phyloP scores from a whole-genome alignment of 2,888 invertebrate genomes.

The Phymatocera aterrima region DNA sequence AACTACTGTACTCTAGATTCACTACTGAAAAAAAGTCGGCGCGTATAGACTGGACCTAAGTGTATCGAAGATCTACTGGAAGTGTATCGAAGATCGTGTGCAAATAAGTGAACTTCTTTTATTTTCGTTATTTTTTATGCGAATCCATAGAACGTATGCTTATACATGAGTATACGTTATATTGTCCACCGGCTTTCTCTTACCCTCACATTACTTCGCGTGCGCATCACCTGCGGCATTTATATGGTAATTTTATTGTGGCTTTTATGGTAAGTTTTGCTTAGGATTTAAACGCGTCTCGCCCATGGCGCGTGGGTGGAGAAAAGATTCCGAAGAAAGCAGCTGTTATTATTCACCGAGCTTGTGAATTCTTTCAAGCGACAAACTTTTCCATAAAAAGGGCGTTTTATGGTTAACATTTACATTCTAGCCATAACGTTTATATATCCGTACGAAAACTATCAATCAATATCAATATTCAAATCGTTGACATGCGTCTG shows the following conservation, averaged over 20 bases:
- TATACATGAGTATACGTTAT: too few relatives aligned
- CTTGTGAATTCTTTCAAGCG: conserved; percentile 25
- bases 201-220: conserved; percentile 39
- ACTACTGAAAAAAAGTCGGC: not conserved
- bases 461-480: not conserved
- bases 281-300: conserved; percentile 47
- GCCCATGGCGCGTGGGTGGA: conserved; percentile 30
- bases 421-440: conserved; percentile 43
- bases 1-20: conserved; percentile 15
- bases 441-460: not conserved
- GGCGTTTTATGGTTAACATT: too few relatives aligned
- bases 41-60: not conserved
- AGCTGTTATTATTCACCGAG: conserved; percentile 31
- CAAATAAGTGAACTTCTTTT: conserved; percentile 18
- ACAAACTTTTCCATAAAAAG: conserved; percentile 34
- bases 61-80: not conserved
- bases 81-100: not conserved
- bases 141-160: too few relatives aligned
- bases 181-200: not conserved
- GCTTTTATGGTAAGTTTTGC: conserved; percentile 48
- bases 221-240: conserved; percentile 42
- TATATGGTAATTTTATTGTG: conserved; percentile 49
- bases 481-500: not conserved
- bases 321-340: conserved; percentile 31
- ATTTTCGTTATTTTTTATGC: not conserved